Evolutionary conservation across 1,140 invertebrate genomes (phyloP), one percentile per base, ranked within the genome.

Genomic region (Neodiprion lecontei): DNA sequence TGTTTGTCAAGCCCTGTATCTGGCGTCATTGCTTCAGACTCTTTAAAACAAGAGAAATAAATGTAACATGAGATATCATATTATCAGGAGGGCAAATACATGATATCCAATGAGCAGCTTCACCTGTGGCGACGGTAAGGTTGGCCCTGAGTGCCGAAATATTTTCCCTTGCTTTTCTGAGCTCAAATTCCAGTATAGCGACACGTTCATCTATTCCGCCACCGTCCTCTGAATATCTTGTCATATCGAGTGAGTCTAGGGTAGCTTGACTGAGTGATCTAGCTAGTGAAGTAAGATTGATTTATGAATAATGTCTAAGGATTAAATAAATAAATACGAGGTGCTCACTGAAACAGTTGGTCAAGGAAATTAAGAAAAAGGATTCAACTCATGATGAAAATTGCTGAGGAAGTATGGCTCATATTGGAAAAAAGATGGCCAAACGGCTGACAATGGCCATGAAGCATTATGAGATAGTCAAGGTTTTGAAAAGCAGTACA

Each of bases 201-300:
- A 96, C 92, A 81, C 92, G 89, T 79, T 96, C 94, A 87, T 96
- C 95, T 9, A 91, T 88, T 9, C 92, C 92, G 75, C 90, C 91
- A 11, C 95, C 95, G 91, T 97, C 96, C 90, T 97, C 96, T 5
- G 96, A 97, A 83, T 94, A 95, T 71, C 95, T 89, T 10, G 95
- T 94, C 87, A 96, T 94, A 85, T 97, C 96, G 73, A 97, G 88
- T 12, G 95, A 97, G 87, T 97, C 96, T 80, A 97, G 91, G 66
- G 96, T 97, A 50, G 93, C 95, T 86, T 96, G 94, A 88, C 95
- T 96, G n/a, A 94, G 94, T 48, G 94, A 95, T 75, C 95, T 91
- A 72, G 92, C 95, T 96, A 78, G 76, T 80, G 78, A 72, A 74
- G 21, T 5, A 40, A 77, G 48, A 78, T 72, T 78, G 78, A 71